Evolutionary conservation across 2,888 invertebrate species (phyloP), one percentile per base, ranked within the genome.

Genomic region (Lissonota sp.): DNA sequence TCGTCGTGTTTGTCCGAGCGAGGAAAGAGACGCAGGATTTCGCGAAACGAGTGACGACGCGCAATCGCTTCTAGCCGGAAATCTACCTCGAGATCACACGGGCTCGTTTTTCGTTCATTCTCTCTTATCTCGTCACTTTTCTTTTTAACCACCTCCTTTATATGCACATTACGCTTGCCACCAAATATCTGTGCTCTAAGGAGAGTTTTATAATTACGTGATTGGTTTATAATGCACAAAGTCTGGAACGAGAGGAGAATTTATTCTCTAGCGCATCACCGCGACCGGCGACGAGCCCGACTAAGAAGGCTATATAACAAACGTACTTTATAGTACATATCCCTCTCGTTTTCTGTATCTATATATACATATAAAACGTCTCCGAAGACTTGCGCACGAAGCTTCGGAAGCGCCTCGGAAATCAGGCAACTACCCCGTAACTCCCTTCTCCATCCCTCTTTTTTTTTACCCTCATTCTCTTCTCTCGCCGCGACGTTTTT

Each of bases 211-310:
- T 26, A 26, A 2, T 26, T 26, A 14, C 53, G 16, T 7, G 7
- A 16, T 10, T 10, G 8, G 2, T 53, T 51, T 51, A 51, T 12
- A 26, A 12, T 53, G 14, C 14, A 16, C 0, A 12, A 53, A 39
- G 58, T 76, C 70, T 71, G 60, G 60, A n/a, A n/a, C n/a, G n/a
- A n/a, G 53, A 49, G 51, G 58, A 66, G 62, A 53, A 51, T 12
- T 42, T 64, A 63, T 63, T 67, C 55, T 60, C 60, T 60, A 46
- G 69, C 53, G 58, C 62, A 14, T 63, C 72, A 79, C 62, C 55
- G 80, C 63, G 58, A 73, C 80, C 77, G 80, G 78, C 81, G 60
- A 70, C 73, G 51, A 66, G 70, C 64, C 64, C 78, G 69, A 63
- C 78, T 78, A 40, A n/a, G 46, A 66, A 53, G 53, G 46, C 58